Evolutionary conservation across 92 coral and sea anemone genomes (phyloP).

Genomic region (Hydrozoanthus gracilis): DNA sequence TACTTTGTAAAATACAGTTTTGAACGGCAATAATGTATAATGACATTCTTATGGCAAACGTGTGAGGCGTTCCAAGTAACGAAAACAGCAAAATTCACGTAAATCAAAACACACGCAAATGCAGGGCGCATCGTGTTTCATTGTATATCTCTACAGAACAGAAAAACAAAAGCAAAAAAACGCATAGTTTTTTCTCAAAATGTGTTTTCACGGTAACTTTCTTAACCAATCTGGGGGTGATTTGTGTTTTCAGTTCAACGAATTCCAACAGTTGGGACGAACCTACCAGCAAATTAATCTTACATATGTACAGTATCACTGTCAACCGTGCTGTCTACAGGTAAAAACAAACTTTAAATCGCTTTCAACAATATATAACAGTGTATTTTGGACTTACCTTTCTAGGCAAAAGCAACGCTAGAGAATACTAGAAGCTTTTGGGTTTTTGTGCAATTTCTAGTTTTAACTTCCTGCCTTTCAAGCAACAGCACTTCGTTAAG

Average conservation of each 20-base stretch:
- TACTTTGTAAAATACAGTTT: too few species aligned
- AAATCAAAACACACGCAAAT: too few species aligned
- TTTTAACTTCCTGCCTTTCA: constrained; percentile 37
- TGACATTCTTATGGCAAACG: too few species aligned
- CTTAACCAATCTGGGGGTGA: background rate
- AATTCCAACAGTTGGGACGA: constrained; percentile 2
- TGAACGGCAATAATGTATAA: too few species aligned
- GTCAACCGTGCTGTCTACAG: background rate
- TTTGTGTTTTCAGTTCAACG: background rate
- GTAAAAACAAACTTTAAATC: background rate
- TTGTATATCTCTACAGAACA: too few species aligned
- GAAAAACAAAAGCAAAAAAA: too few species aligned
- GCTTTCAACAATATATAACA: background rate
- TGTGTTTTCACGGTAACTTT: too few species aligned
- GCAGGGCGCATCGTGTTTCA: too few species aligned
- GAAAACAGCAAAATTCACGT: too few species aligned
- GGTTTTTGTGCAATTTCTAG: background rate
- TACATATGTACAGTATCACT: too few species aligned
- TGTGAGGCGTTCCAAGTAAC: too few species aligned
- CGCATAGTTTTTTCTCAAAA: too few species aligned
- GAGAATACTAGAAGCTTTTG: background rate
- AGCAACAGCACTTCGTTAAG: constrained; percentile 24
- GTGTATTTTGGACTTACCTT: constrained; percentile 10
- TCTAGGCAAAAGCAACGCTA: background rate
- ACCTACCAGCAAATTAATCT: background rate